Evolutionary conservation across 2,888 invertebrate species (phyloP), one percentile per base, ranked within the genome.

Genomic region (Theodoxus fluviatilis): DNA sequence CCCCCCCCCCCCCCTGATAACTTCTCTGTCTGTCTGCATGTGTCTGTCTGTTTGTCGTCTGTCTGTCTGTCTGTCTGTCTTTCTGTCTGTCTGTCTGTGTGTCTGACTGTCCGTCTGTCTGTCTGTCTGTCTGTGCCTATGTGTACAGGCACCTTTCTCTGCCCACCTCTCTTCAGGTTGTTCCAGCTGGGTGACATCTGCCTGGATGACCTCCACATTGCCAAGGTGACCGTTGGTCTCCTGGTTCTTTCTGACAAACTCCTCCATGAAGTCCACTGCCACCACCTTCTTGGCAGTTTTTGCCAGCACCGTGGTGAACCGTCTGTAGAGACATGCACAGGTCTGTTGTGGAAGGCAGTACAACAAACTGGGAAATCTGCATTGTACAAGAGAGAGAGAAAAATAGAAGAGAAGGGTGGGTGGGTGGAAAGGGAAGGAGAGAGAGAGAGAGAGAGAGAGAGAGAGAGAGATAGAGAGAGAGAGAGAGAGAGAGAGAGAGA

Each of bases 221-320:
- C 79, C 76, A 65, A 84, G 78, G 72, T 88, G 85, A 1, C 83
- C 79, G 78, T 90, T 89, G 0, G 74, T 74, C 73, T 86, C 83
- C 68, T 84, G 80, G 79, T 90, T 90, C 76, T 89, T 87, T 49
- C 87, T 80, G 43, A 89, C 83, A 78, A 90, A 90, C 3, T 85
- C 84, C 71, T 89, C 88, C 83, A 90, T 89, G 79, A 90, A 90
- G 76, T 90, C 90, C 2, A 89, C 88, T 7, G 90, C 88, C 3
- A 87, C 80, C 2, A 90, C 89, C 67, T 83, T 84, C 47, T 82
- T 81, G 3, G 89, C 88, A n/a, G 82, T 81, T 43, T 84, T 76
- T 2, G 89, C 90, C 33, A 90, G 79, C 33, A 85, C 83, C 1
- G 87, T 84, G 0, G 90, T 90, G 78, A 89, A 90, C 12, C 90